Base-by-base conservation (phyloP, 2,888 invertebrate species). In the Ophioninae sp. region DNA sequence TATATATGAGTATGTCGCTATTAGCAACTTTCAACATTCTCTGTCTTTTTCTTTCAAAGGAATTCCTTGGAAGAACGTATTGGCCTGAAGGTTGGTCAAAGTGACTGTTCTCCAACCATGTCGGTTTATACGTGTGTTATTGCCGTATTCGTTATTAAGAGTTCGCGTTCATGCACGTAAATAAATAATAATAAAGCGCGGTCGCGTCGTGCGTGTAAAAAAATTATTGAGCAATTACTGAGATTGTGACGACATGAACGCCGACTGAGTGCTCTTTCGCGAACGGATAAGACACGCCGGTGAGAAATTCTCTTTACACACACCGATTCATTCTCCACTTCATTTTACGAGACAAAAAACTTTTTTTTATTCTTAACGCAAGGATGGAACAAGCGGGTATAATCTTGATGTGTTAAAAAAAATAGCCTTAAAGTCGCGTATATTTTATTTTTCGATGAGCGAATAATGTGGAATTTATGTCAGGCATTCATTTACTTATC, bases 261-360 rank as follows among this genome's bases (percentile, higher is more conserved):
- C 51, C 51, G 51, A 51, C 51, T 51, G 51, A 51, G 51, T 17
- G 51, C 51, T 5, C 51, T 51, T 13, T 17, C 17, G 51, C 51
- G 17, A 51, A 51, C 51, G 17, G 17, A 51, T 51, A 51, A 51
- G 51, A 51, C 51, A 51, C 61, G 72, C 72, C 61, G 61, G 72
- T 61, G 72, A 61, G 41, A 72, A 61, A 72, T 39, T 39, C 22
- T 7, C 10, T 71, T 41, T 41, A 13, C 39, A 39, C 61, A 1
- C 39, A 37, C 8, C 23, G 56, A 69, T 37, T 56, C 8, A 6
- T 58, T 23, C 8, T 22, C 61, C 61, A 72, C 61, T 72, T 61
- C 59, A 9, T 72, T 72, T 39, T 61, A 13, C 51, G 51, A 3
- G 13, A 51, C 13, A 5, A 17, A 51, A 51, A 51, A 51, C 5